Base-by-base conservation (phyloP, 2,888 invertebrate genomes). In the Habroteleia sp. region DNA sequence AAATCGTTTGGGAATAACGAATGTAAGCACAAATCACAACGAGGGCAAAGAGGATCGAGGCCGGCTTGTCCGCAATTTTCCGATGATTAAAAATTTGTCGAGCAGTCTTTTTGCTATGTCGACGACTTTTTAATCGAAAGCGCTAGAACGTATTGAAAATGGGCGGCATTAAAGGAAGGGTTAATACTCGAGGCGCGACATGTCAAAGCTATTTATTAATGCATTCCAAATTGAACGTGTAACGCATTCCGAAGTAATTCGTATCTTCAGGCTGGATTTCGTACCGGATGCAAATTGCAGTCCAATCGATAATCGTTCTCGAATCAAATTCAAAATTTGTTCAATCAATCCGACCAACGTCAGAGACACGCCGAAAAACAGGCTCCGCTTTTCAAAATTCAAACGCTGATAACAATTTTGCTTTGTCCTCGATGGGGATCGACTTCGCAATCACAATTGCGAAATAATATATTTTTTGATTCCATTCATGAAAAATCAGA, bases 151-250 rank as follows among this genome's bases (percentile, higher is more conserved):
- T 46, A 54, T 62, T 62, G 71, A 27, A 50, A 54, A 39, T 46
- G 54, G 52, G 44, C 71, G 46, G 13, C 52, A 31, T 54, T 62
- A 25, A 41, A 63, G 63, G 39, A 58, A 72, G 44, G 41, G 63
- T 72, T 65, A 65, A 72, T 72, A 65, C 63, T 72, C 72, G 58
- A 72, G 58, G 58, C 58, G 58, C 50, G 56, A 50, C 42, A 48
- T 50, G 42, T 46, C 56, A 63, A 65, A 58, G 48, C 56, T 63
- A 50, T 65, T 63, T 65, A 71, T 71, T 62, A 71, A 62, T 71
- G 35, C 52, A 62, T 54, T 52, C 62, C 39, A 54, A 71, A 62
- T 71, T 62, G 71, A 71, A 62, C 71, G 62, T 71, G 62, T 62
- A 71, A 62, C 71, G 33, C 50, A 60, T 60, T 60, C 44, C 60